Base-by-base conservation (phyloP, 1,140 invertebrate genomes). In the Myzus persicae region DNA sequence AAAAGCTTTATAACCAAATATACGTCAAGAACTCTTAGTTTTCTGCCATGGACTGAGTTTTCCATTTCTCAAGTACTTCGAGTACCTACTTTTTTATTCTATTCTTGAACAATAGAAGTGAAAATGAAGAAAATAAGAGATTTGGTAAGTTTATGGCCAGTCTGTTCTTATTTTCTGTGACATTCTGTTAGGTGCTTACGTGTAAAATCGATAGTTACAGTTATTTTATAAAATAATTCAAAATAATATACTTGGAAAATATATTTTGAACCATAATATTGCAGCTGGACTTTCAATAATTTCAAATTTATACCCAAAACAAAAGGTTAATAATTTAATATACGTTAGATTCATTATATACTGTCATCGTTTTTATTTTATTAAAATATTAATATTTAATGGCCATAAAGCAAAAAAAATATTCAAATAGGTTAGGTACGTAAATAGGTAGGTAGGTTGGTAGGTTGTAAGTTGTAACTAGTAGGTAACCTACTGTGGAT, bases 1-100 rank as follows among this genome's bases (percentile, higher is more conserved):
- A 85, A 85, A 84, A 14, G 46, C 81, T 85, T 22, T 51, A n/a
- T n/a, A 93, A 93, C 81, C 91, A 93, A 93, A 93, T 92, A 54
- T 85, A 93, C 81, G 46, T 92, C 76, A 93, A 85, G 81, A 38
- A 26, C 67, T 54, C 44, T 84, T 20, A 54, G 38, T 85, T 93
- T 54, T 6, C 18, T 54, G 1, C 46, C 44, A 42, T 18, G 24
- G n/a, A 40, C 36, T 26, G 51, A 93, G 46, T 84, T 84, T 81
- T 48, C 36, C 40, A 48, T 11, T 82, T 22, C 9, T 54, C 9
- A 31, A 81, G n/a, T 5, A 46, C 20, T 9, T 91, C 44, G 31
- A 59, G 51, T 90, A 81, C n/a, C 24, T 59, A 48, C 22, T 81
- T 46, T 81, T 91, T 82, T 24, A 46, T 81, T 91, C 40, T 31